Conservation (phyloP, 2,888 invertebrate genomes). For the Carabus problematicus region DNA sequence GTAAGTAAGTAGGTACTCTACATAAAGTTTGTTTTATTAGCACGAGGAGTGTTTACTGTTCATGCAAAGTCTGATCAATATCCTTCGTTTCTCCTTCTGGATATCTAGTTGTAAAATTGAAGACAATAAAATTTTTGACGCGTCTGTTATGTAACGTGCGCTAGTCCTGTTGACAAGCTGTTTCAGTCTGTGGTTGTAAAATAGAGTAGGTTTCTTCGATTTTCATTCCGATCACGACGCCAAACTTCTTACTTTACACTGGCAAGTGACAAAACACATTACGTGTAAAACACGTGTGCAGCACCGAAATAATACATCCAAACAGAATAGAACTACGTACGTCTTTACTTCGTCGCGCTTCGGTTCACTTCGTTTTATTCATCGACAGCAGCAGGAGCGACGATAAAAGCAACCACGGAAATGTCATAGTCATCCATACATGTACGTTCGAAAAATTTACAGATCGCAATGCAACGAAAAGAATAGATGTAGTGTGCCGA, state of each 20-base stretch:
- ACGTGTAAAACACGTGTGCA: conserved; percentile 36
- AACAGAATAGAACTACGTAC: conserved; percentile 18
- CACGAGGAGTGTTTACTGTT: not conserved
- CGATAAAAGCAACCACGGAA: not conserved
- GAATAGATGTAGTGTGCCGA: not conserved
- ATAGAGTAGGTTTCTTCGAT: conserved; percentile 29
- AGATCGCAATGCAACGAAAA: not conserved
- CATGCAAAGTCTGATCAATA: conserved; percentile 27
- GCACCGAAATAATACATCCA: conserved; percentile 30
- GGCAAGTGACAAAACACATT: conserved; percentile 42
- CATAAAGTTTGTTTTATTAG: no score
- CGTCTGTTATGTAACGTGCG: not conserved
- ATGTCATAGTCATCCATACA: not conserved
- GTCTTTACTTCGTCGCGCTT: conserved; percentile 17
- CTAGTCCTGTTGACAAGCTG: conserved; percentile 34
- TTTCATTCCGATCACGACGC: conserved; percentile 34
- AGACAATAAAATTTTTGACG: conserved; percentile 36
- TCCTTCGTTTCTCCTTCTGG: conserved; percentile 1
- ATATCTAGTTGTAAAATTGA: conserved; percentile 24
- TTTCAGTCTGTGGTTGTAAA: conserved; percentile 27
- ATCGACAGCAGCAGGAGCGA: conserved; percentile 1
- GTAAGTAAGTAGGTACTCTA: no score
- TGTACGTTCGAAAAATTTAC: conserved; percentile 14
- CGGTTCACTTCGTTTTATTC: conserved; percentile 16
- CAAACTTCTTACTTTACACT: conserved; percentile 43